Base-by-base conservation (phyloP, 1,140 invertebrate genomes). In the Pseudomyrmex cubaensis region DNA sequence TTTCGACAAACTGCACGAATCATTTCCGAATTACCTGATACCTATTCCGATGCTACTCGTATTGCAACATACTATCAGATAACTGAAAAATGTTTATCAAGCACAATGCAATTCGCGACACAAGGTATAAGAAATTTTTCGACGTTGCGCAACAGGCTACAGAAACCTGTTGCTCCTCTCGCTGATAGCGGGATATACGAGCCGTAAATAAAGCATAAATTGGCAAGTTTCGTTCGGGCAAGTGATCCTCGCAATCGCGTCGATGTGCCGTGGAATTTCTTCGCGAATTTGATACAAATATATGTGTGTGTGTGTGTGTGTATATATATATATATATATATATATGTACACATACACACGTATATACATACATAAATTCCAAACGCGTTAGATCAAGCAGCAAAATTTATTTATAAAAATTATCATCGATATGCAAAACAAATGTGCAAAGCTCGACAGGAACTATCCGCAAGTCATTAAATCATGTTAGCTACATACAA, bases 201-300 rank as follows among this genome's bases (percentile, higher is more conserved):
- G 48, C 76, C 20, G 62, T 73, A 82, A 52, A 82, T 72, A 85
- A 85, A 80, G 78, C 61, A 82, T 80, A 69, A 69, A 85, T 85
- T 59, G 66, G 83, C 69, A 85, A 67, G 57, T 80, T 80, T 80
- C 12, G 76, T 59, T 70, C 44, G 76, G 12, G 64, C 12, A 59
- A 46, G 25, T 63, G n/a, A 76, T 76, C 25, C n/a, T 9, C 48
- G 22, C 35, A 25, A 35, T 76, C 8, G 8, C n/a, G 35, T 48
- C 50, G 35, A 57, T 10, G 13, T 46, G 66, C 15, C 2, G n/a
- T 67, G 10, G n/a, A 70, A 70, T 80, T 70, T 70, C 20, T 72
- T n/a, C 44, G 44, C n/a, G 66, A 80, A 35, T 13, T 48, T 57
- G 25, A 73, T 57, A 56, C 74, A 80, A 35, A n/a, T 52, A 74